A percentile compares a stretch with the other conserved stretches of the same genome.
Evolutionary conservation across 2,797 vertebrate genomes (phyloP).

Genomic region (Hoplostethus atlanticus): DNA sequence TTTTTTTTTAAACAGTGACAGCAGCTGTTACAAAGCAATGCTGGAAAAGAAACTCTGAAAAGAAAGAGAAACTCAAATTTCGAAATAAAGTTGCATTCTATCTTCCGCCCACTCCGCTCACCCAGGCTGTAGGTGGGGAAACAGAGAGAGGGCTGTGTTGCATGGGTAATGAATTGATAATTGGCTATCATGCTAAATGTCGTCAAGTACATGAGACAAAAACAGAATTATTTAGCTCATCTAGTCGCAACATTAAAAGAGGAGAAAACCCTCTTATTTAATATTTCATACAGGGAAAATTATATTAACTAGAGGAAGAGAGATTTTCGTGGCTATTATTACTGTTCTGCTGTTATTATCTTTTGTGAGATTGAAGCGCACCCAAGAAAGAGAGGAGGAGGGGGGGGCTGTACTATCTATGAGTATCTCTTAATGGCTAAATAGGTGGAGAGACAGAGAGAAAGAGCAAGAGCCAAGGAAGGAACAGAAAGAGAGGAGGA

Average conservation of each 20-base stretch:
- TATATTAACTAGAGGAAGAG: slow-evolving; percentile 20
- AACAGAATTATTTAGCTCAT: slow-evolving; percentile 65
- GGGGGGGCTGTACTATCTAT: neutral
- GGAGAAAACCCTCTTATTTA: slow-evolving; percentile 58
- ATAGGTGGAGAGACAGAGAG: neutral
- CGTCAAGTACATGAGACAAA: slow-evolving; percentile 54
- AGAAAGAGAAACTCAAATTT: slow-evolving; percentile 43
- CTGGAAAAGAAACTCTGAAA: slow-evolving; percentile 34
- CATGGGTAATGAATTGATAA: slow-evolving; percentile 68
- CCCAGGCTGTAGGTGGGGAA: slow-evolving; percentile 53
- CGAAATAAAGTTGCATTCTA: slow-evolving; percentile 53
- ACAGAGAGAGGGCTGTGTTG: slow-evolving; percentile 47
- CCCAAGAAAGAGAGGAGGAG: slow-evolving; percentile 9
- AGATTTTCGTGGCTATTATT: slow-evolving; percentile 20
- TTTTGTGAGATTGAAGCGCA: slow-evolving; percentile 26
- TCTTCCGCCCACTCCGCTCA: slow-evolving; percentile 65
- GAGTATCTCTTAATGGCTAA: neutral
- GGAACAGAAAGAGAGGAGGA: neutral
- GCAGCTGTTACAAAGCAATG: neutral
- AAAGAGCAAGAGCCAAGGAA: neutral
- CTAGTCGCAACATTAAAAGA: slow-evolving; percentile 53
- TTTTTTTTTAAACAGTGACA: no score
- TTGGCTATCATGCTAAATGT: slow-evolving; percentile 66
- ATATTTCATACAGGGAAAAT: slow-evolving; percentile 61
- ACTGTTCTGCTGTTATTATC: slow-evolving; percentile 38